Percentiles rank a stretch among this genome's conserved stretches.
Conservation (phyloP, 2,797 vertebrate genomes). For the Lates japonicus region DNA sequence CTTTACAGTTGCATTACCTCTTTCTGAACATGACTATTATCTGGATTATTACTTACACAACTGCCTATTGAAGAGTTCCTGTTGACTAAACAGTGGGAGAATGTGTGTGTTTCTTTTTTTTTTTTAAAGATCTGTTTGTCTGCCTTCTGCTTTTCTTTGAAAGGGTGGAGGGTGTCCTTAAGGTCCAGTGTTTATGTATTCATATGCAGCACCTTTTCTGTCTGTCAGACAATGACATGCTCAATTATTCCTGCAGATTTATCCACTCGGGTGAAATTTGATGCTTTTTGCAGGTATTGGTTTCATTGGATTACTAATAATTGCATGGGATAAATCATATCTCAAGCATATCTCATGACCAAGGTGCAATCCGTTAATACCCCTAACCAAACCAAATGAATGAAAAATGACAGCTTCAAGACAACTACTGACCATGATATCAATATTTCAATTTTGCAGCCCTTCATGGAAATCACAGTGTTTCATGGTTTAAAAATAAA, state of each 20-base stretch:
- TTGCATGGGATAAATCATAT: slow-evolving; percentile 22
- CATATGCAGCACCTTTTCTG: background rate
- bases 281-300: slow-evolving; percentile 23
- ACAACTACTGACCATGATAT: slow-evolving; percentile 17
- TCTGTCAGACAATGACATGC: slow-evolving; percentile 12
- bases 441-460: slow-evolving; percentile 37
- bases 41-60: background rate
- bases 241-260: slow-evolving; percentile 22
- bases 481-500: slow-evolving; percentile 28
- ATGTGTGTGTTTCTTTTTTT: background rate
- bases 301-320: slow-evolving; percentile 16
- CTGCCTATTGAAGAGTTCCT: background rate
- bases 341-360: background rate
- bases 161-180: background rate
- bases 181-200: slow-evolving; percentile 1
- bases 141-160: slow-evolving; percentile 1
- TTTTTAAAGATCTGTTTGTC: background rate
- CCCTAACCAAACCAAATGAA: slow-evolving; percentile 24
- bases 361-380: slow-evolving; percentile 6
- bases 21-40: slow-evolving; percentile 10
- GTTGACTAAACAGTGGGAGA: background rate
- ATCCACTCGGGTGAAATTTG: background rate
- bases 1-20: background rate
- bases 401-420: slow-evolving; percentile 27
- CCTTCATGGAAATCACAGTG: slow-evolving; percentile 27